These are phyloP conservation scores for Patiria miniata DNA, from an alignment of 35 echinoderm and acorn worm genomes.

Conservation along the genomic window DNA sequence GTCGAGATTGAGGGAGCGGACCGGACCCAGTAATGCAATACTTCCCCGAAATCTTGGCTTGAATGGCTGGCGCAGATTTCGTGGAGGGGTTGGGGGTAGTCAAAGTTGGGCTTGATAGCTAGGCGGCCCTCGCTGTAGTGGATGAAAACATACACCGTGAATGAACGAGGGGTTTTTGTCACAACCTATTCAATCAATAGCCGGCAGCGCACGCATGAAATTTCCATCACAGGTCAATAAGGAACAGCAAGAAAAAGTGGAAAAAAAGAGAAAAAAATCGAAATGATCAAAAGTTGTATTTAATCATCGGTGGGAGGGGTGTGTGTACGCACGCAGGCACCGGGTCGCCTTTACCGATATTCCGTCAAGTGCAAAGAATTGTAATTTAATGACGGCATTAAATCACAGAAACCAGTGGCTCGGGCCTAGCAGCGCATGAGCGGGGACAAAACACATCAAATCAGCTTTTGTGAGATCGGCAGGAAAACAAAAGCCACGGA, in stretches of 20 bases:
- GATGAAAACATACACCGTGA: too few relatives aligned
- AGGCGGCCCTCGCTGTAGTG: background rate
- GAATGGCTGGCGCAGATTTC: slow-evolving; percentile 16
- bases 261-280: too few relatives aligned
- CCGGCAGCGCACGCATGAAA: slow-evolving; percentile 10
- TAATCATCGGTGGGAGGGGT: background rate
- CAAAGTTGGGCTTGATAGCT: background rate
- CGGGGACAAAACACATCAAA: slow-evolving; percentile 12
- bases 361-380: background rate
- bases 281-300: background rate
- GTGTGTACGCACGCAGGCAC: background rate
- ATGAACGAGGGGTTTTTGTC: background rate
- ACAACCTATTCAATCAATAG: slow-evolving; percentile 1
- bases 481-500: slow-evolving; percentile 12
- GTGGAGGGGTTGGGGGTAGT: background rate
- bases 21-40: slow-evolving; percentile 16
- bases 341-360: background rate
- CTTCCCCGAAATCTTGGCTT: slow-evolving; percentile 18
- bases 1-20: background rate
- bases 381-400: slow-evolving; percentile 2
- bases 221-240: slow-evolving; percentile 2
- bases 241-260: background rate
- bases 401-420: background rate
- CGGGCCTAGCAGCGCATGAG: background rate
- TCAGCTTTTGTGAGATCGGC: background rate